Evolutionary conservation across 2,888 invertebrate genomes (phyloP), one percentile per base, ranked within the genome.

Genomic region (Zootermopsis nevadensis): DNA sequence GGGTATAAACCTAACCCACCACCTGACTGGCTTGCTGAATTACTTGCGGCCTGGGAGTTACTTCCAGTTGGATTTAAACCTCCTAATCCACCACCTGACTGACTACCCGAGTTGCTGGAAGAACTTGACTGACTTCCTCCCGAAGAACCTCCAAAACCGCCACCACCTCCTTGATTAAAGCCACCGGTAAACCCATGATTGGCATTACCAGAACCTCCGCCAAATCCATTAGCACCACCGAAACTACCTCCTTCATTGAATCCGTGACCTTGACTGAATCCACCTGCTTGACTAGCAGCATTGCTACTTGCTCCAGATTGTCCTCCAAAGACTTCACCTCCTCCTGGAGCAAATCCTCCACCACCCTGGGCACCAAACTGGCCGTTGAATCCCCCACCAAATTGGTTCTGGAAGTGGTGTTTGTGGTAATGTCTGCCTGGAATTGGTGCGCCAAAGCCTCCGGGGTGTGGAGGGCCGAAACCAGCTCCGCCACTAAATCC

Each of bases 231-330:
- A 38, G 33, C 19, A 74, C 74, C 42, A n/a, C 74, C 42, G 33
- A 69, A 69, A 6, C 42, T n/a, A n/a, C 74, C 74, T 7, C 74
- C 74, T 74, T n/a, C 74, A 38, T 38, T 24, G 35, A 74, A 38
- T n/a, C 38, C 74, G 10, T 35, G 22, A 33, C 69, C 69, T 33
- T 69, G 69, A 33, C 33, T 69, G n/a, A 74, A 74, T 22, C 42
- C 33, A 33, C 69, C 33, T 31, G 69, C 33, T 69, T 69, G 69
- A 69, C 69, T 69, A 22, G 69, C 69, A 69, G 69, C 69, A 33
- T 69, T 33, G 35, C 69, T 69, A 22, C 22, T 33, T 3, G 69
- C 27, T 33, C 31, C 31, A 19, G 48, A 48, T 48, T 48, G 48
- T 31, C 69, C 69, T 30, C 69, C 69, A 69, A 69, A 33, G 12